Evolutionary conservation across 2,113 vertebrate species (phyloP).

Genomic region (Pollachius pollachius): DNA sequence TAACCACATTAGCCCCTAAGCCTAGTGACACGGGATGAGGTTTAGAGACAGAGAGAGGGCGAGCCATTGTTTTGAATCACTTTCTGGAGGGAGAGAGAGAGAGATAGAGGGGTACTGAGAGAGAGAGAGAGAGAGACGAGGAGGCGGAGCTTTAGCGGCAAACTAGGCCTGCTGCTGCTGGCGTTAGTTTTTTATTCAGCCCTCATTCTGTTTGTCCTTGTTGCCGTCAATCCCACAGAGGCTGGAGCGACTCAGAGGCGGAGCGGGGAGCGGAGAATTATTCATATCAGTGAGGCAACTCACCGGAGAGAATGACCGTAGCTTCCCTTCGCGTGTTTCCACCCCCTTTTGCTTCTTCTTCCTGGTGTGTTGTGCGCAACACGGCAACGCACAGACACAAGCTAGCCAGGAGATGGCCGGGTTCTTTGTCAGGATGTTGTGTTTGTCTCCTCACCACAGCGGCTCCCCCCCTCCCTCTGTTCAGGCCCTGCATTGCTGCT

Average conservation of each 20-base stretch:
- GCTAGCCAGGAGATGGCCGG: slow-evolving; percentile 49
- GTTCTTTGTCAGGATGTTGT: slow-evolving; percentile 45
- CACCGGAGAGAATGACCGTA: slow-evolving; percentile 40
- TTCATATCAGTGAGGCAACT: slow-evolving; percentile 41
- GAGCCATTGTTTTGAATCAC: slow-evolving; percentile 52
- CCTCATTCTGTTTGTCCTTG: slow-evolving; percentile 53
- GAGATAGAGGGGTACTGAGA: no score
- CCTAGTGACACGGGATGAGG: slow-evolving; percentile 51
- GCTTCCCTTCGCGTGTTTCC: slow-evolving; percentile 49
- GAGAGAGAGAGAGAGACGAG: slow-evolving; percentile 37
- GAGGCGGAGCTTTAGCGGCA: slow-evolving; percentile 51
- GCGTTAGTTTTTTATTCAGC: slow-evolving; percentile 25
- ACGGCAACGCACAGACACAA: background rate
- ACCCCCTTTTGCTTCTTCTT: background rate
- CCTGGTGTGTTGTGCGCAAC: no score
- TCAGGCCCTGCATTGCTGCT: no score
- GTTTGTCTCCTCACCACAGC: slow-evolving; percentile 10
- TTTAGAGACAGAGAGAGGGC: slow-evolving; percentile 64
- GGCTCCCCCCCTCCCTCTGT: slow-evolving; percentile 29
- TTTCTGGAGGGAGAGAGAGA: slow-evolving; percentile 17
- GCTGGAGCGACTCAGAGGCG: slow-evolving; percentile 38
- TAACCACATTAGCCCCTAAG: slow-evolving; percentile 52
- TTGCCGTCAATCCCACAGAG: slow-evolving; percentile 44
- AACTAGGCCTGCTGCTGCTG: slow-evolving; percentile 47
- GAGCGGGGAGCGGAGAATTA: slow-evolving; percentile 40